Evolutionary conservation across 2,888 invertebrate species (phyloP), one percentile per base, ranked within the genome.

Genomic region (Drosophila maculinotata): DNA sequence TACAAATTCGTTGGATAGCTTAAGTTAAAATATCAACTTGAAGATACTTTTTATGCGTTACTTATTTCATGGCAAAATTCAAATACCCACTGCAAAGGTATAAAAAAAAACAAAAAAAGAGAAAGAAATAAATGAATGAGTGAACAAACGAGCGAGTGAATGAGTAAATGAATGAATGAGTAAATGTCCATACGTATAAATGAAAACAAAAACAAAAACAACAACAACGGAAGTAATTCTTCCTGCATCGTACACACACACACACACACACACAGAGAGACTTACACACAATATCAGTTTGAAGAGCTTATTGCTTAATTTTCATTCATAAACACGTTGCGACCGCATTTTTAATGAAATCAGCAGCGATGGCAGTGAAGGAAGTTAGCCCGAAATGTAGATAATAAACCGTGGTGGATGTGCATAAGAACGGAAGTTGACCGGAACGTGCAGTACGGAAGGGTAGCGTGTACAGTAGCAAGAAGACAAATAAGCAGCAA

Each of bases 241-340:
- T 86, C 72, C 79, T 84, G 72, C 67, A 67, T 64, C 47, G 44
- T 39, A 41, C 54, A 48, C 44, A 59, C 47, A 70, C 44, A 28
- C 30, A 59, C 63, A 41, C 28, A 35, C 36, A 30, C 41, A 51
- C 42, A 45, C 12, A 36, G 36, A 58, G 28, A 15, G 17, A 47
- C 26, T 26, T 30, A 56, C 42, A 54, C 60, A 41, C 20, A 30
- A 30, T 57, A 35, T 35, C 65, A 70, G 41, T 51, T 71, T 56
- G 48, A 74, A 78, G 73, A 81, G 87, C 87, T 87, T 87, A 88
- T 84, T 87, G 80, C 83, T 83, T 86, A 88, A 86, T 89, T 86
- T 83, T 85, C 85, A 85, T 86, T 86, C 89, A 88, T 86, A 83
- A 86, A 89, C 86, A 89, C 80, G 89, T 83, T 69, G 83, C 70